phyloP scores from a whole-genome alignment of 1,140 invertebrate genomes.

The Diachasma alloeum region DNA sequence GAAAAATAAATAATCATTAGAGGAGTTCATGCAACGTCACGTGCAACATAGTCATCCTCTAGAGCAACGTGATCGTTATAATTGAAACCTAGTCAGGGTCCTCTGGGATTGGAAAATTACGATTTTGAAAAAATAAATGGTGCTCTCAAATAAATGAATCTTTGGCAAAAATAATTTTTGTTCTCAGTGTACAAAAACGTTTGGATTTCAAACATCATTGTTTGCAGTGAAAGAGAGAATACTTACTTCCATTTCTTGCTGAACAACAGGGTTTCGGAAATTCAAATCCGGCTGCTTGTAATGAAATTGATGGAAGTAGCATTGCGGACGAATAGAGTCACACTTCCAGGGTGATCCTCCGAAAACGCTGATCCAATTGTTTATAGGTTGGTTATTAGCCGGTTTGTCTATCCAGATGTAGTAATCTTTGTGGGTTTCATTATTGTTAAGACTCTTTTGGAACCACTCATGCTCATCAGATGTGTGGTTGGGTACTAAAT shows the following conservation, averaged over 20 bases:
- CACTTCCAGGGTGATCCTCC: conserved; percentile 66
- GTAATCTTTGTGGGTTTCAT: conserved; percentile 72
- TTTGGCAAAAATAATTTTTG: too few relatives aligned
- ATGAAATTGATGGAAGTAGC: conserved; percentile 70
- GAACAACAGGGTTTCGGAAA: conserved; percentile 66
- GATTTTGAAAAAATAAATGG: too few relatives aligned
- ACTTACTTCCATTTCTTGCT: conserved; percentile 64
- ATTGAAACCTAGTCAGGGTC: too few relatives aligned
- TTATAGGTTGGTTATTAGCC: conserved; percentile 53
- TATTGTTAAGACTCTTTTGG: conserved; percentile 65
- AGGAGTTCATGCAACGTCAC: too few relatives aligned
- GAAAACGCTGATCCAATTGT: conserved; percentile 70
- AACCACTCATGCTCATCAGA: conserved; percentile 82
- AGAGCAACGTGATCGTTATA: too few relatives aligned
- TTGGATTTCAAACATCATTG: too few relatives aligned
- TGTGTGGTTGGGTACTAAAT: conserved; percentile 75
- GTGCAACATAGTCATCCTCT: too few relatives aligned
- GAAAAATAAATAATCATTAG: too few relatives aligned
- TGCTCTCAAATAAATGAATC: too few relatives aligned
- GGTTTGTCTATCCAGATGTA: conserved; percentile 74
- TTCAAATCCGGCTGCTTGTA: conserved; percentile 72
- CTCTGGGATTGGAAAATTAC: too few relatives aligned
- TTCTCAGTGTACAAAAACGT: too few relatives aligned
- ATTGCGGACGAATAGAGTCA: conserved; percentile 45
- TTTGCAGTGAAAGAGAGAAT: not conserved